Percentiles rank a stretch among this genome's conserved stretches.
Evolutionary conservation across 2,113 vertebrate species (phyloP).

Genomic region (Formicarius rufipectus): DNA sequence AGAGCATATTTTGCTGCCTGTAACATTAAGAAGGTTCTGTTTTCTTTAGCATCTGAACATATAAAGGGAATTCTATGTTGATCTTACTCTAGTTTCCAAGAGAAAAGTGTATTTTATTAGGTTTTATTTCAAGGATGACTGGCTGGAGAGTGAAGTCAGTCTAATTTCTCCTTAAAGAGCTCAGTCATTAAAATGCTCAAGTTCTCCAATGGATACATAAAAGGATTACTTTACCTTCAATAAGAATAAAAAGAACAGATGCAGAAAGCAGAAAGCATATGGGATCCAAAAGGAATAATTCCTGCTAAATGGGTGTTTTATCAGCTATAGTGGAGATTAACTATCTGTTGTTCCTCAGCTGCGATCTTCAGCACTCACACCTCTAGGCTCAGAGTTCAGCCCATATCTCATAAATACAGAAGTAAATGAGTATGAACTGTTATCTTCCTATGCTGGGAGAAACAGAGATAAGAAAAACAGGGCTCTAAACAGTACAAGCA

Average conservation of each 20-base stretch:
- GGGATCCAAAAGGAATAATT: background rate
- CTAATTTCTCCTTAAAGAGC: background rate
- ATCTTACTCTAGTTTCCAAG: background rate
- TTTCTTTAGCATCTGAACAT: background rate
- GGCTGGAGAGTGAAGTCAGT: background rate
- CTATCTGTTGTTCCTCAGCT: background rate
- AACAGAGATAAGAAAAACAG: background rate
- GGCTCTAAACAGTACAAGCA: background rate
- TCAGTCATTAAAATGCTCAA: background rate
- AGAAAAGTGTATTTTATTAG: background rate
- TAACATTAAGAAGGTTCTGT: background rate
- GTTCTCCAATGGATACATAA: background rate
- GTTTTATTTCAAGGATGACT: background rate
- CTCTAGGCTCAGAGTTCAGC: background rate
- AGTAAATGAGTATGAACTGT: background rate
- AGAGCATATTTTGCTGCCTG: background rate
- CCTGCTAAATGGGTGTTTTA: rapidly evolving
- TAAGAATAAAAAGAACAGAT: background rate
- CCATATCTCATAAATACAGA: background rate
- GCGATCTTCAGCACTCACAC: background rate
- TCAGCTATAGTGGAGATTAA: background rate
- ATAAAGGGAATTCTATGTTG: background rate
- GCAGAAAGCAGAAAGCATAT: background rate
- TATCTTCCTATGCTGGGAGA: background rate
- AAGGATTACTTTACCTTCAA: background rate